Evolutionary conservation across 2,888 invertebrate genomes (phyloP), one percentile per base, ranked within the genome.

Genomic region (Sinopyrophorus schimmeli): DNA sequence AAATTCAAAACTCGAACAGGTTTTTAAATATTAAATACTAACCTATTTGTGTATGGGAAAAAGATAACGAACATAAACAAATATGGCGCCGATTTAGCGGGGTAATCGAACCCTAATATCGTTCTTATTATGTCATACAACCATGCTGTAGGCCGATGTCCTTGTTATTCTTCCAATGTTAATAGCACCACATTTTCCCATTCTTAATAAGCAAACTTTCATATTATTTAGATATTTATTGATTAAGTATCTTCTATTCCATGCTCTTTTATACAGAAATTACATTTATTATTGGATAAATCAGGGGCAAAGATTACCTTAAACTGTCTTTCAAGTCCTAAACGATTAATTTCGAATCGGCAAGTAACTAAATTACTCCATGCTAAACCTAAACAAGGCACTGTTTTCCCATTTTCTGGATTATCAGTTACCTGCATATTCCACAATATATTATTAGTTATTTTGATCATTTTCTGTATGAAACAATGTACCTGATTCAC

Each of bases 311-410:
- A 83, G 32, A 80, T 55, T 1, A 83, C 71, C 61, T 79, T 74
- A 56, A 83, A 73, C 57, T 67, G 69, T 17, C 80, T 68, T 2
- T 68, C 57, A 2, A 51, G 62, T 18, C 63, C 51, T n/a, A 43
- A 44, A 54, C 72, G 72, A 3, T 64, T 65, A 40, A 84, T 67
- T 62, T 76, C 69, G 47, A 85, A 72, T 17, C 84, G 73, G 4
- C 78, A 79, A 1, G 81, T 80, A 2, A 86, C 76, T 32, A 83
- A 70, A 66, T 84, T 84, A 3, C 81, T 76, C 87, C 87, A 87
- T 3, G 80, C 75, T 21, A 84, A 63, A 1, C 86, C 87, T 47
- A 87, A 71, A 31, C 83, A 77, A 2, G 86, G 83, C 12, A 79
- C 73, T 11, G 68, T 63, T 35, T 63, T 59, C 23, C 69, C 66